These are phyloP conservation scores for Catocala nupta DNA, from an alignment of 2,888 invertebrate genomes.

Conservation along the genomic window DNA sequence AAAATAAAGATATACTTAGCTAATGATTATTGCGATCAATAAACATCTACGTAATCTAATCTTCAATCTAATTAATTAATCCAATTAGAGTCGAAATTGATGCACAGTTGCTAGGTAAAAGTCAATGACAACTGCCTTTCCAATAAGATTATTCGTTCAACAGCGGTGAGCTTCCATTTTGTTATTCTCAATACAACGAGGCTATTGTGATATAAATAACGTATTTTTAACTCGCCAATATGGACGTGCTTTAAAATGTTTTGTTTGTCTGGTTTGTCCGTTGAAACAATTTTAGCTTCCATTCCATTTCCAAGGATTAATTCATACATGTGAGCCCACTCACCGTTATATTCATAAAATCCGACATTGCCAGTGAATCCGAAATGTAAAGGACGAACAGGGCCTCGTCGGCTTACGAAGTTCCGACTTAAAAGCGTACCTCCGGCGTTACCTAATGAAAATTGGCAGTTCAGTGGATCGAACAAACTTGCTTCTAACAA, in stretches of 20 bases:
- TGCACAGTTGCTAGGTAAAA: background rate
- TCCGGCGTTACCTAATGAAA: conserved; percentile 78
- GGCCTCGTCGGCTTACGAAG: conserved; percentile 62
- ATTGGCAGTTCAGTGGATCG: conserved; percentile 81
- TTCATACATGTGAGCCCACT: conserved; percentile 50
- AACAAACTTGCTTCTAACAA: conserved; percentile 62
- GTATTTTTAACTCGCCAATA: conserved; percentile 6
- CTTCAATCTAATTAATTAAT: conserved; percentile 8
- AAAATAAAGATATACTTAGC: conserved; percentile 3
- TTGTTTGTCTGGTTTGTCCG: conserved; percentile 22
- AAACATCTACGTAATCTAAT: background rate
- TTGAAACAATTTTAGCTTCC: conserved; percentile 49
- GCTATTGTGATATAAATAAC: conserved; percentile 16
- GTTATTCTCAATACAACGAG: background rate
- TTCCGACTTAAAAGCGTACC: conserved; percentile 68
- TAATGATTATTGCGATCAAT: background rate
- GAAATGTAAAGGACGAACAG: conserved; percentile 72
- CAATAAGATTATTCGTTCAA: background rate
- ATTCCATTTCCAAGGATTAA: conserved; percentile 59
- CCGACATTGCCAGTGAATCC: conserved; percentile 67
- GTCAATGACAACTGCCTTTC: background rate
- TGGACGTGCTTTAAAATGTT: conserved; percentile 20
- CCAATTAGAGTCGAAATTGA: conserved; percentile 2
- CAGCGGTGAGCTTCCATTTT: background rate
- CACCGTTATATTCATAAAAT: conserved; percentile 65